Evolutionary conservation across 2,797 vertebrate species (phyloP), one percentile per base, ranked within the genome.

Genomic region (Melanotaenia boesemani): DNA sequence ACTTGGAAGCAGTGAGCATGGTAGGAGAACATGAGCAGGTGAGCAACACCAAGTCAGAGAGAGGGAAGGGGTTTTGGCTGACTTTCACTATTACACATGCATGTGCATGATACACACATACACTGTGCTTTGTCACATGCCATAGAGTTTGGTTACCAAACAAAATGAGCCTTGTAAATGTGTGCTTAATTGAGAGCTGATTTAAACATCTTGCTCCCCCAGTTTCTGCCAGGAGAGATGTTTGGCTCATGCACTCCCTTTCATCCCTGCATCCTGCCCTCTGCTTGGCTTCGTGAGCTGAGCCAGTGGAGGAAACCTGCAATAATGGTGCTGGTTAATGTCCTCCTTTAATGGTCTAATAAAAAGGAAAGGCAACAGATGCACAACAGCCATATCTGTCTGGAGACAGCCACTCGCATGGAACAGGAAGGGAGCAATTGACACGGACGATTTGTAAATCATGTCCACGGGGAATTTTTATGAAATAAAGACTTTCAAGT

Each of bases 331-430:
- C 83, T 75, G 79, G 86, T 88, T 93, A 91, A 91, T 86, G 76
- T 84, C 79, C 84, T 76, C 73, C 72, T 88, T 91, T 92, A 92
- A 92, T 90, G 89, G 82, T 77, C 82, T 77, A 90, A 91, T 93
- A 87, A 92, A 92, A 90, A 88, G 63, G 79, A 79, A 83, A 84
- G 83, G 82, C 81, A 91, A 82, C 88, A 93, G 92, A 92, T 93
- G 89, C 89, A 81, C 81, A 86, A 83, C 89, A 91, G 87, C 87
- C 79, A 86, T 91, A 90, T 92, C 89, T 86, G 80, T 85, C 76
- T 69, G 11, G 62, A 84, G 79, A 76, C 72, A 70, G 67, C 68
- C 44, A 60, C 77, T 83, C 77, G 63, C 86, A 85, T 84, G 88
- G 86, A 88, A 89, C 77, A 86, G 87, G 90, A 90, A 90, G 79